These are phyloP conservation scores for Euproctis similis DNA, from an alignment of 2,888 invertebrate species.

Conservation along the genomic window DNA sequence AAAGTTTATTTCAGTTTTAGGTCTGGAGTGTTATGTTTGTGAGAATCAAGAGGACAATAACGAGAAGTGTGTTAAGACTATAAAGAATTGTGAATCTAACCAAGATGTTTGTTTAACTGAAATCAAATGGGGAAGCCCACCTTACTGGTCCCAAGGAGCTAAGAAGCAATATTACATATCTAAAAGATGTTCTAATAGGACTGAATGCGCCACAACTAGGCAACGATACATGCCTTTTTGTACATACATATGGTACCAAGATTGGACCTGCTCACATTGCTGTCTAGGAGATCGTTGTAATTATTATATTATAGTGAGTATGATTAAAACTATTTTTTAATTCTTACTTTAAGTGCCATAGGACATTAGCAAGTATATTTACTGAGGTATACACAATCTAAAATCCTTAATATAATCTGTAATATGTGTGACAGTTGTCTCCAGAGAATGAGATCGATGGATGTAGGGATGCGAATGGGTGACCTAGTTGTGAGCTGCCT, in stretches of 20 bases:
- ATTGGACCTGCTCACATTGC: constrained; percentile 97
- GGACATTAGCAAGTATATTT: too few species aligned
- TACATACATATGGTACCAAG: constrained; percentile 95
- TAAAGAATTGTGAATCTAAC: constrained; percentile 90
- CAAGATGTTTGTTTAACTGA: constrained; percentile 92
- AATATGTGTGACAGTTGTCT: too few species aligned
- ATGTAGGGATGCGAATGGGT: too few species aligned
- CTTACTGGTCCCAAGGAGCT: constrained; percentile 95
- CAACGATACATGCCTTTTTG: constrained; percentile 85
- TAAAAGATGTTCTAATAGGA: constrained; percentile 90
- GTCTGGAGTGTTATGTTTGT: constrained; percentile 96
- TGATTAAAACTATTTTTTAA: too few species aligned
- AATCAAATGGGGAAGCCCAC: constrained; percentile 96
- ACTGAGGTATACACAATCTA: too few species aligned
- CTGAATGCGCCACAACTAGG: constrained; percentile 83
- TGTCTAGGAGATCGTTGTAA: constrained; percentile 97
- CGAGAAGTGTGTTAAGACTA: constrained; percentile 94
- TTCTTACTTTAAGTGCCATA: too few species aligned
- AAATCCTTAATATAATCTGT: too few species aligned
- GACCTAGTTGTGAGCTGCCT: too few species aligned
- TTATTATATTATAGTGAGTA: constrained; percentile 94
- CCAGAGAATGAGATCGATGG: too few species aligned
- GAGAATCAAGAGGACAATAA: constrained; percentile 92
- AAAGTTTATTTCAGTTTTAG: constrained; percentile 63
- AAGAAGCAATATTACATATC: constrained; percentile 95